phyloP scores from a whole-genome alignment of 2,888 invertebrate species.

The Brachypalpus laphriformis region DNA sequence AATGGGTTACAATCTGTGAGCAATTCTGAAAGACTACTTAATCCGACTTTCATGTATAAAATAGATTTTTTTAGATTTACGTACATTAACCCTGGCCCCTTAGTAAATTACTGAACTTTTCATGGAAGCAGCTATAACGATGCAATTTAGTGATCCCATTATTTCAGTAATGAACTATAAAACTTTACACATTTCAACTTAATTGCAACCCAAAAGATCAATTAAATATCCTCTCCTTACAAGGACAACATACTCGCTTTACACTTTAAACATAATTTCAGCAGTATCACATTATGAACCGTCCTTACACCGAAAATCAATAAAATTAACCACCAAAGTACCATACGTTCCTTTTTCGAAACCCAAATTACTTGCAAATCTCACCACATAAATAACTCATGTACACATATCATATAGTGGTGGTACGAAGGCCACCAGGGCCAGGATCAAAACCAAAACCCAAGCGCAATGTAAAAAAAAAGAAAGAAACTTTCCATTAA shows the following conservation, averaged over 20 bases:
- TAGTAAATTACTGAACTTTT: too few species aligned
- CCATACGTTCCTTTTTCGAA: neutral
- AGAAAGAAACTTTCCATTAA: conserved; percentile 43
- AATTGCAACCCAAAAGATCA: neutral
- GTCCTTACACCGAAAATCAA: neutral
- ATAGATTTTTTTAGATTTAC: too few species aligned
- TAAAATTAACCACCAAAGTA: neutral
- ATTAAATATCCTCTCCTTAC: neutral
- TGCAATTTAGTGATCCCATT: neutral
- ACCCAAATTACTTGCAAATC: neutral
- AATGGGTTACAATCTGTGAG: too few species aligned
- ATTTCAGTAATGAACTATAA: neutral
- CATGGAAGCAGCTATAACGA: neutral
- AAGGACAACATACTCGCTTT: neutral
- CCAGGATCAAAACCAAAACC: neutral
- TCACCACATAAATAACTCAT: conserved; percentile 4
- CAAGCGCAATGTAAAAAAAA: neutral
- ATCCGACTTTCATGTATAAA: too few species aligned
- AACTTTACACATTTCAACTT: neutral
- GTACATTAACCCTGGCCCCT: too few species aligned
- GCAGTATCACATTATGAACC: neutral
- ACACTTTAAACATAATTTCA: neutral
- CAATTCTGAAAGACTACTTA: too few species aligned
- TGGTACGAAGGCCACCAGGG: too few species aligned
- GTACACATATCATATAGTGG: neutral